Evolutionary conservation across 2,113 vertebrate species (phyloP).

Genomic region (Brienomyrus brachyistius): DNA sequence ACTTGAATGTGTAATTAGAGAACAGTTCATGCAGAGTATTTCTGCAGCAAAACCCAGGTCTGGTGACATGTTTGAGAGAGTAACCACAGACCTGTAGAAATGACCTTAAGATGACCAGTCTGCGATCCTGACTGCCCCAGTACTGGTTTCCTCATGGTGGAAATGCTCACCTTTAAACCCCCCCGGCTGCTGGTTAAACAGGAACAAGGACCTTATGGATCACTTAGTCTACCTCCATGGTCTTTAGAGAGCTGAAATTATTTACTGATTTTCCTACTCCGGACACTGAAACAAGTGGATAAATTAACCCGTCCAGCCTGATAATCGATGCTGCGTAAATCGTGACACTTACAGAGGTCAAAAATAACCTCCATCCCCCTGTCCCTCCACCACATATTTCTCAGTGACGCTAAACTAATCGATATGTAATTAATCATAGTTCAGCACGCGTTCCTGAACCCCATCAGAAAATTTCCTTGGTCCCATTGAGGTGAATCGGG

Average conservation of each 20-base stretch:
- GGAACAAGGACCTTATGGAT: neutral
- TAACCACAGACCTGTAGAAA: neutral
- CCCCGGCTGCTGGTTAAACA: neutral
- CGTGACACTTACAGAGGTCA: neutral
- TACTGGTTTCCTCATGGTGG: neutral
- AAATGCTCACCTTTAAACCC: neutral
- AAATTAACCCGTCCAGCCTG: conserved; percentile 12
- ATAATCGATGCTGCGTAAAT: neutral
- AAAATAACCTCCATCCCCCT: neutral
- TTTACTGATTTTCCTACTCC: conserved; percentile 7
- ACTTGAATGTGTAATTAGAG: neutral
- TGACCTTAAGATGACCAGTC: neutral
- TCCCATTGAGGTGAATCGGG: neutral
- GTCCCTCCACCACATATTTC: neutral
- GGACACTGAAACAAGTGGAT: conserved; percentile 14
- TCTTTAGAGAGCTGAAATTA: conserved; percentile 14
- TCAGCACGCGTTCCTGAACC: conserved; percentile 1
- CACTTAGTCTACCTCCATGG: neutral
- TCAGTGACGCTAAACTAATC: conserved; percentile 9
- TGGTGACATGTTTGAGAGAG: neutral
- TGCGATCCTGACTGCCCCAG: neutral
- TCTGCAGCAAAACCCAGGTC: neutral
- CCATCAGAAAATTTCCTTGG: neutral
- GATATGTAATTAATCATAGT: conserved; percentile 21
- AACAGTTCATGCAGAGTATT: neutral